Evolutionary conservation across 2,113 vertebrate species (phyloP), one percentile per base, ranked within the genome.

Genomic region (Syngnathoides biaculeatus): DNA sequence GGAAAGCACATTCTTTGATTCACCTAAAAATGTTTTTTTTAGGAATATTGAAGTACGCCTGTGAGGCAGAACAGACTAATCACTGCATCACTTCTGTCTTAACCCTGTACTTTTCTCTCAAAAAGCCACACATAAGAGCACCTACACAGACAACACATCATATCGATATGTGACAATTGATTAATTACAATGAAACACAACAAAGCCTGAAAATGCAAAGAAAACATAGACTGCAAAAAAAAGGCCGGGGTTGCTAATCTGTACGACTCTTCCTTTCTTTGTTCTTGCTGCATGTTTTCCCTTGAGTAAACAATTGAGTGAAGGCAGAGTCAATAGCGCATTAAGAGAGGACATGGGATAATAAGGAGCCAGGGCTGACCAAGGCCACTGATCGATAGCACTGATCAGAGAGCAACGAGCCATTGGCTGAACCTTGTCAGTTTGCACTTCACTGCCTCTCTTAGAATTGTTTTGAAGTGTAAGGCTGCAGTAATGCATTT

Each of bases 311-410:
- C 74, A 67, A 42, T 2, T 72, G 77, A 79, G 52, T 68, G 77
- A 83, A 63, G 27, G 64, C 26, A 50, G 24, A 69, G 69, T 84
- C 71, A 40, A 84, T 84, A 75, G 67, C 61, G 65, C 70, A 78
- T 84, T 69, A 81, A 63, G 70, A 82, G 43, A 45, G 48, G 70
- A 73, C 73, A 63, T 61, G 61, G 68, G 72, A 65, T 71, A 79
- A 81, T 75, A 68, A 78, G 75, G 43, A 70, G 60, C 45, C 53
- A 27, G 64, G 55, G 13, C 8, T 0, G 45, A 80, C 56, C 56
- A 2, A 65, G 53, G 64, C 68, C 35, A 14, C 42, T 35, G 75
- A 83, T 84, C 85, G 69, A 81, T 85, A 69, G 24, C 19, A 0
- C 67, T 77, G 71, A 81, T 85, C 76, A 64, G 70, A 73, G 67